Evolutionary conservation across 2,797 vertebrate genomes (phyloP), one percentile per base, ranked within the genome.

Genomic region (Rhynchotus rufescens): DNA sequence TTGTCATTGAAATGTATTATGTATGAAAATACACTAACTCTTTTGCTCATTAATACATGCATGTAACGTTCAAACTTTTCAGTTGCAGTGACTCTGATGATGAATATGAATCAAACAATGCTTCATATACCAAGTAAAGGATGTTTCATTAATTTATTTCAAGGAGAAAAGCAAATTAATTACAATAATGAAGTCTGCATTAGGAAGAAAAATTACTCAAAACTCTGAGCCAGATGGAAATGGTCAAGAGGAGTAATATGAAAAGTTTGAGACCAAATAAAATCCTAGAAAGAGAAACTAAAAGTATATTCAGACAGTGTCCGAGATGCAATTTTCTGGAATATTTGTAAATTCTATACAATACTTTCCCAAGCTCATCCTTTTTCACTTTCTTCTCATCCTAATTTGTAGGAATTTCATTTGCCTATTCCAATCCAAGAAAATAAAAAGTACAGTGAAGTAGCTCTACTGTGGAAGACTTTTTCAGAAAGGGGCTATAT

Each of bases 401-500:
- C 30, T 52, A 75, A 11, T 36, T 38, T 93, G 34, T 22, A 91
- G 30, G 47, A 89, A 71, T 73, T 69, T 67, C 49, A 51, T 36
- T 51, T 59, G 61, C 34, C 19, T 88, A 9, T 25, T 76, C 47
- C 62, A 59, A n/a, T 16, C 67, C 36, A 49, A 42, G 62, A 83
- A 77, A 94, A 76, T 1, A 56, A 28, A 54, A 45, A 84, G 11
- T 57, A 15, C 52, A 94, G 12, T 32, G 44, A 80, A 86, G 38
- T 12, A 66, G 51, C 21, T 75, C 38, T 49, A n/a, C 11, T 64
- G 12, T 51, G 36, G 64, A 91, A 72, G 76, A 69, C 66, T 85
- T 88, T 65, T 94, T 90, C 87, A 92, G 90, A 83, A 90, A 84
- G 47, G 56, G 36, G 26, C 15, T 80, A 42, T n/a, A 71, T 6